Percentiles rank a stretch among this genome's conserved stretches.
Conservation (phyloP, 37 sponge, comb jelly and placozoan genomes). For the Spongilla lacustris region DNA sequence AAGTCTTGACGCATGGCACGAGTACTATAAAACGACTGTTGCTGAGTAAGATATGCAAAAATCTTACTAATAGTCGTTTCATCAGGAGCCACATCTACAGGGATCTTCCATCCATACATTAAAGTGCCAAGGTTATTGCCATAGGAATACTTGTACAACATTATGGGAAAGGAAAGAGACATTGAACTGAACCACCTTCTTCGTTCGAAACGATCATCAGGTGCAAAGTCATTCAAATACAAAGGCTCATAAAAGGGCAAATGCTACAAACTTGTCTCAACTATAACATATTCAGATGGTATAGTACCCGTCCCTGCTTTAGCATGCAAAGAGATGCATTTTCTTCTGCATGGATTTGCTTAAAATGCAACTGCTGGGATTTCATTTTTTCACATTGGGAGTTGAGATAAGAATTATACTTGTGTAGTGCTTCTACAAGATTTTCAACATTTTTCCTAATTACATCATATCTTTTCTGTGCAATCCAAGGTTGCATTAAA, state of each 20-base stretch:
- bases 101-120: slow-evolving; percentile 25
- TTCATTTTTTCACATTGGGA: slow-evolving; percentile 16
- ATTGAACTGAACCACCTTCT: slow-evolving; percentile 28
- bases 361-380: background rate
- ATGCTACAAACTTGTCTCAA: background rate
- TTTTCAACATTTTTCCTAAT: slow-evolving; percentile 4
- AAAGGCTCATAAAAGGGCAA: slow-evolving; percentile 21
- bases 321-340: slow-evolving; percentile 7
- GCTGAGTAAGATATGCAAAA: slow-evolving; percentile 9
- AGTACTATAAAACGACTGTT: slow-evolving; percentile 14
- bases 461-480: background rate
- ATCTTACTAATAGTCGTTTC: slow-evolving; percentile 6
- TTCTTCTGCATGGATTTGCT: background rate
- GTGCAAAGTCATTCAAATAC: slow-evolving; percentile 38
- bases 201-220: slow-evolving; percentile 18
- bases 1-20: slow-evolving; percentile 35
- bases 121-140: slow-evolving; percentile 41
- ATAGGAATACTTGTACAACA: slow-evolving; percentile 44
- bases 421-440: slow-evolving; percentile 6
- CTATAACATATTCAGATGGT: background rate
- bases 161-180: slow-evolving; percentile 3
- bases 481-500: slow-evolving; percentile 36
- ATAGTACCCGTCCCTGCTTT: background rate
- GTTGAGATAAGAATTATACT: background rate
- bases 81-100: slow-evolving; percentile 12